Base-by-base conservation (phyloP, 2,888 invertebrate species). In the Globia sparganii region DNA sequence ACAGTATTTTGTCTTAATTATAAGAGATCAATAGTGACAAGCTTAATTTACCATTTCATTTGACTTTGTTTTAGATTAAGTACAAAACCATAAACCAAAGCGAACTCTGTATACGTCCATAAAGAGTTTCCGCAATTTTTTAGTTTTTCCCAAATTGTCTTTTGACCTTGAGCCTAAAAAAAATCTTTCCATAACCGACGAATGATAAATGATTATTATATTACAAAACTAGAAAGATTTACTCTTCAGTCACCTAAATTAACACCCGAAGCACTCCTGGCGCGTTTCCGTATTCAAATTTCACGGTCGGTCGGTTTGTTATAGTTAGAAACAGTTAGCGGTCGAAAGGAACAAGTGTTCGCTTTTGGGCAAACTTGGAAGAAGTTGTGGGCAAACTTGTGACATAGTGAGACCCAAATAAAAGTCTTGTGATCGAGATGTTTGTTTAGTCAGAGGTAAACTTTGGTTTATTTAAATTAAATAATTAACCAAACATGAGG, bases 321-420 rank as follows among this genome's bases (percentile, higher is more conserved):
- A 72, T 72, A 81, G 81, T 83, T 87, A 43, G 70, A 66, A 81
- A 77, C 67, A 58, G 77, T 78, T 83, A 83, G 75, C 70, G 80
- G 83, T 83, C 62, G n/a, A 73, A 65, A 77, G 77, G 80, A 75
- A 83, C 86, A 87, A 81, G 87, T 87, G 87, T 83, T 87, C 56
- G 66, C 69, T 75, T 65, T 49, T 72, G 67, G 73, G 65, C 46
- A 18, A 87, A 87, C 77, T 85, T 86, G 61, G 66, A 82, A 76
- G 82, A 75, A 81, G 73, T 83, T 87, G 58, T 64, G 76, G 53
- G n/a, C 18, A 69, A 83, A 80, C 74, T 87, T 85, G 85, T 78
- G 75, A 80, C 71, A 70, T 46, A 61, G 46, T 46, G 46, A 43
- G 49, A 66, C 75, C 64, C 64, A 61, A 73, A 84, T 81, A 80